Percentiles rank a stretch among this genome's conserved stretches.
Evolutionary conservation across 2,888 invertebrate species (phyloP).

Genomic region (Nymphalis polychloros): DNA sequence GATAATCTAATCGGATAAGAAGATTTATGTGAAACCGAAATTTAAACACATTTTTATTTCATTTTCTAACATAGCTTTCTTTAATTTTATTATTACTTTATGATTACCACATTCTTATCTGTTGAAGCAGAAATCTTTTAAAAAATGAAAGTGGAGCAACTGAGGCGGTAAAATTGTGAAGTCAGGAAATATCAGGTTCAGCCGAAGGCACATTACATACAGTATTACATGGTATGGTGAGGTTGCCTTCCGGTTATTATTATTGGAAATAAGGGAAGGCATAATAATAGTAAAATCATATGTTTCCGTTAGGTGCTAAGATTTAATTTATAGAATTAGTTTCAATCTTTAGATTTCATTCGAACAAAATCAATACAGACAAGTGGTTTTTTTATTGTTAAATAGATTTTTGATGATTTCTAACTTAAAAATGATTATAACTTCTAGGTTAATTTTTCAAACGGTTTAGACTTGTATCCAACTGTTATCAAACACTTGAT

Average conservation of each 20-base stretch:
- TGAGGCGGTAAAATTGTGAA: conserved; percentile 31
- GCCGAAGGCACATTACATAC: conserved; percentile 23
- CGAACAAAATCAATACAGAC: no score
- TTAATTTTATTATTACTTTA: not conserved
- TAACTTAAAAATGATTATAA: no score
- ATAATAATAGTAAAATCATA: conserved; percentile 4
- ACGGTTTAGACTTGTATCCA: no score
- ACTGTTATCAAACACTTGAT: no score
- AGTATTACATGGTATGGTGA: conserved; percentile 15
- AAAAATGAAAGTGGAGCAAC: conserved; percentile 33
- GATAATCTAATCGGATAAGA: no score
- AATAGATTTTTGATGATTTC: no score
- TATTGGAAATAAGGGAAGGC: conserved; percentile 3
- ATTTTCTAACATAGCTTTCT: not conserved
- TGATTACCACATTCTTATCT: conserved; percentile 1
- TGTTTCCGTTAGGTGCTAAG: not conserved
- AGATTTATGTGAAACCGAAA: no score
- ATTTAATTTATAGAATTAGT: not conserved
- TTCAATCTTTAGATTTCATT: not conserved
- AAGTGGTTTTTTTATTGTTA: no score
- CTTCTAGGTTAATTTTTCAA: no score
- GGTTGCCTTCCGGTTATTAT: conserved; percentile 18
- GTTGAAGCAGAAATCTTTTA: conserved; percentile 27
- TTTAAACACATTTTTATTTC: no score
- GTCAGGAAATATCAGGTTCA: conserved; percentile 33